Conservation (phyloP, 2,113 vertebrate genomes). For the Tenrec ecaudatus region DNA sequence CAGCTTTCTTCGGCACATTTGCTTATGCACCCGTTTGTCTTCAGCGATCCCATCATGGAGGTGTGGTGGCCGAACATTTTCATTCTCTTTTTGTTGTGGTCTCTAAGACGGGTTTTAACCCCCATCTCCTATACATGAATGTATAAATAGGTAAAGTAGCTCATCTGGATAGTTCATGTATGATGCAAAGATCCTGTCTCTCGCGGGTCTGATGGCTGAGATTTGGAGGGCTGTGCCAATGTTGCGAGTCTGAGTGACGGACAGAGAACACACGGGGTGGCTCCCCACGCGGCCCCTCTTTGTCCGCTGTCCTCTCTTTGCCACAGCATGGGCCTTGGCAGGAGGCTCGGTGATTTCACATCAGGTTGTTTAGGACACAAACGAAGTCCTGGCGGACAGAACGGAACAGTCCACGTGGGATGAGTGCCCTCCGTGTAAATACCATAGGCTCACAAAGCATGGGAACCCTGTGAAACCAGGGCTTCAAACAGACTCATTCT, state of each 20-base stretch:
- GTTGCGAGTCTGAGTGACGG: neutral
- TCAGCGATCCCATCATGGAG: too few species aligned
- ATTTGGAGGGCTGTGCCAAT: slow-evolving; percentile 5
- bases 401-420: neutral
- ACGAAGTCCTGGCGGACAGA: neutral
- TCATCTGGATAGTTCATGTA: neutral
- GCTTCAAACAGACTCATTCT: too few species aligned
- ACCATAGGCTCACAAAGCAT: neutral
- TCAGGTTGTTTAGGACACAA: neutral
- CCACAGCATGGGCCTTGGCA: neutral
- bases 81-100: too few species aligned
- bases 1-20: too few species aligned
- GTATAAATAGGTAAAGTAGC: neutral
- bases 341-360: slow-evolving; percentile 15
- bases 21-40: too few species aligned
- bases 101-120: too few species aligned
- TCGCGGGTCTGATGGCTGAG: slow-evolving; percentile 12
- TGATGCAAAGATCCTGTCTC: neutral
- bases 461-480: neutral
- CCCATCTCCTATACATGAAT: neutral
- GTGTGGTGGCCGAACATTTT: too few species aligned
- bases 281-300: neutral
- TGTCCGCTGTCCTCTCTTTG: slow-evolving; percentile 43
- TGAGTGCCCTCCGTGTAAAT: slow-evolving; percentile 12
- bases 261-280: neutral